Base-by-base conservation (phyloP, 1,140 invertebrate genomes). In the Elymnias hypermnestra region DNA sequence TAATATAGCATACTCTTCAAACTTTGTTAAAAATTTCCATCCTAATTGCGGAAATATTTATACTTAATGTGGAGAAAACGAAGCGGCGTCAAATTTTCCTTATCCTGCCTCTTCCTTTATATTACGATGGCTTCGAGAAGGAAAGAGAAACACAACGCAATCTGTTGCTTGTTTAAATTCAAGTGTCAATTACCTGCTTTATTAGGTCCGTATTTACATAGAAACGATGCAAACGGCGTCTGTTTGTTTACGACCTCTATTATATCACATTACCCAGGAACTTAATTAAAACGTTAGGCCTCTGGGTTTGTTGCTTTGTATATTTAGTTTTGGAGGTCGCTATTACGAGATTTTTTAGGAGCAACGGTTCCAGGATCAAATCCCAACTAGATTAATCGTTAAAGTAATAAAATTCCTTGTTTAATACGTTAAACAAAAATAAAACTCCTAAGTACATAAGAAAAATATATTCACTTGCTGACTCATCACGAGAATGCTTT, bases 151-250 rank as follows among this genome's bases (percentile, higher is more conserved):
- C 4, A 17, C 5, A 10, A 35, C 22, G 23, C 49, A 52, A 52
- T 45, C 49, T 52, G 41, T 38, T 44, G 19, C 46, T 35, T 40
- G 9, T 45, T 45, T 52, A 52, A 52, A 52, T 39, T 52, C 49
- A 40, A 44, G 33, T 51, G 48, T 44, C 48, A 43, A 51, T 51
- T 44, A 51, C 40, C 26, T 44, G 39, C 31, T 53, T 53, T 47
- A 53, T 46, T 37, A 53, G 43, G 38, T 28, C 17, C 15, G 43
- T 29, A 53, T 53, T 53, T 53, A 53, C 51, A 53, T 53, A 53
- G 38, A 53, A 53, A 53, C 43, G 51, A 47, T 47, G 38, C 39
- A 53, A 40, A 42, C 28, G 31, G 41, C 49, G 26, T 19, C 51
- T 47, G 51, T 47, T 53, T 53, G 39, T 47, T 53, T 53, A 53